Base-by-base conservation (phyloP, 37 sponge, comb jelly and placozoan species). In the Haliclona indistincta region DNA sequence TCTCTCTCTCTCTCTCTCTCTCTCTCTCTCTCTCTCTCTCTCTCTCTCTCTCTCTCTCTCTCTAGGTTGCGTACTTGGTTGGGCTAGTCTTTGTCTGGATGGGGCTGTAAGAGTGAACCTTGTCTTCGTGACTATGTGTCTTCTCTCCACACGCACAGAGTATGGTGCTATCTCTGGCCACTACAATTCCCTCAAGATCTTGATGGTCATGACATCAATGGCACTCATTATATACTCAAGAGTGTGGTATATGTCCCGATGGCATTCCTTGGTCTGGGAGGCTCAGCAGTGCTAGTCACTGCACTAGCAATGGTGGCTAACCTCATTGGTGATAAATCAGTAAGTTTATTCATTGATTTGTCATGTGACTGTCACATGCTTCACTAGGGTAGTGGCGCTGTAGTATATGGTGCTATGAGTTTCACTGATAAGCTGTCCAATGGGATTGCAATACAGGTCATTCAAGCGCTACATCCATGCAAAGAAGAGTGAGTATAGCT, bases 381-480 rank as follows among this genome's bases (percentile, higher is more conserved):
- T 38, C 33, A 28, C 35, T 77, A 95, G 95, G 78, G 76, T 3
- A 93, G 88, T 54, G 81, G 94, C 71, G 94, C 97, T 0, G 93
- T 97, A 79, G 97, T 97, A 32, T 97, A 97, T 74, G 97, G 97
- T 4, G 78, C 90, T 15, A 97, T 97, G 97, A 91, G 92, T 28
- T 93, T 97, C 80, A 85, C 89, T 0, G 97, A 97, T 68, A 97
- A 97, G 69, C 77, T 97, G 19, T 88, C 89, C 36, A 97, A 94
- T 78, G 97, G 97, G 13, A 49, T 94, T 22, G 92, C 86, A 1
- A 81, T 97, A 22, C 89, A 88, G 35, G 47, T 88, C 53, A 88
- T 94, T 36, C 97, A 97, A 54, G 70, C 71, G 17, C 61, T 90
- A 7, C 97, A 97, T 66, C 97, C 97, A 0, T 90, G 94, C 54